Base-by-base conservation (phyloP, 2,113 vertebrate species). In the Sinocyclocheilus anshuiensis region DNA sequence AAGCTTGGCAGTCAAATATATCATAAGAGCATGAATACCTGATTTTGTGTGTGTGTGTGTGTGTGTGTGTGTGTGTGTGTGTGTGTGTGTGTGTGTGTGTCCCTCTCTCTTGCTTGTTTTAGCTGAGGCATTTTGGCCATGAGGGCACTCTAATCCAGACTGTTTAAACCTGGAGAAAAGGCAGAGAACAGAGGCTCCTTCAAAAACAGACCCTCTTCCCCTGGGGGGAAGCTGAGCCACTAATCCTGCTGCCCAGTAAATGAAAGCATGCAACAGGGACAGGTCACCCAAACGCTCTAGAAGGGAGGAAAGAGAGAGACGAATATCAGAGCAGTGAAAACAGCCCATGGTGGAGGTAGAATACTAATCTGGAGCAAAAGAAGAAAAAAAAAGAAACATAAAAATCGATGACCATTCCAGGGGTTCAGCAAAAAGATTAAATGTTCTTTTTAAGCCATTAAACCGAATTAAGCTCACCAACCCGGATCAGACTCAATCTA, bases 161-260 rank as follows among this genome's bases (percentile, higher is more conserved):
- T 45, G 80, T 82, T 82, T 82, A 82, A 82, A 82, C 63, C 80
- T 50, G 16, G 63, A 53, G 63, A 48, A 82, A 78, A 69, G 33
- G 39, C 33, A 33, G 61, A 63, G 86, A 80, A 84, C 77, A 87
- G 83, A 61, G 83, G 50, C 71, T 67, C 50, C 85, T 86, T 86
- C 61, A 50, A 57, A 83, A 67, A 77, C 48, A 83, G 65, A n/a
- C 10, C 26, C 85, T 86, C 48, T 45, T 61, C 79, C 77, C 79
- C n/a, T 59, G 26, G 75, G 63, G 42, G 78, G 53, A 55, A 75
- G 77, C 67, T 72, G 24, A 48, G 29, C 55, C 50, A 69, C 42
- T 53, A 55, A 59, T 29, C 71, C 69, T 10, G 42, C 61, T 1
- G 3, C 24, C 57, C 48, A 63, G 20, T 81, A 57, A 75, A 74